A percentile compares a stretch with the other conserved stretches of the same genome.
Evolutionary conservation across 2,888 invertebrate genomes (phyloP).

Genomic region (Macrostomum cliftonense): DNA sequence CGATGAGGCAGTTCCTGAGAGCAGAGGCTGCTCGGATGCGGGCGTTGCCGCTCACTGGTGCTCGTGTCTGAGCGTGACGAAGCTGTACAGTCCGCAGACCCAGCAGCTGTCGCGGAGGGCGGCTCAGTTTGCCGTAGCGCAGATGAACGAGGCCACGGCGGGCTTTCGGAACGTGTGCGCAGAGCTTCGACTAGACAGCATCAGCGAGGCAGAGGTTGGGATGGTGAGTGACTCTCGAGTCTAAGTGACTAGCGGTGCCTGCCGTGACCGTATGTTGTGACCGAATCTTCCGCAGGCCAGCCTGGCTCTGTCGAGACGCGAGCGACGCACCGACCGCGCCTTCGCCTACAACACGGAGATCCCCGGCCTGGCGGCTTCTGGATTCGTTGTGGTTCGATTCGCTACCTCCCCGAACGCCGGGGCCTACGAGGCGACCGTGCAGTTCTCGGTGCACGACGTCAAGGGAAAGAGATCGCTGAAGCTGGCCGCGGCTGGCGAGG

Average conservation of each 20-base stretch:
- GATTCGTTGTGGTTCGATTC: constrained; percentile 54
- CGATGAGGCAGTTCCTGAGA: constrained; percentile 41
- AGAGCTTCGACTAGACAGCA: constrained; percentile 40
- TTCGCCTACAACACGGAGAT: too few relatives aligned
- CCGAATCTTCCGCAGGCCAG: too few relatives aligned
- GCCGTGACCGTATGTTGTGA: too few relatives aligned
- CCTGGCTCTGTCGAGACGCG: too few relatives aligned
- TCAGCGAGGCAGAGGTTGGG: constrained; percentile 47
- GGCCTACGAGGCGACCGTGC: constrained; percentile 44
- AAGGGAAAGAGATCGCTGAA: too few relatives aligned
- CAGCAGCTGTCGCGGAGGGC: constrained; percentile 36
- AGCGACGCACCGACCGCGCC: too few relatives aligned
- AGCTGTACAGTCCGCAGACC: too few relatives aligned
- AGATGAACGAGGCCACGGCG: constrained; percentile 47
- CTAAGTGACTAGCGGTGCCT: too few relatives aligned
- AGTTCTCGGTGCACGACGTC: constrained; percentile 58
- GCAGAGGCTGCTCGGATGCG: constrained; percentile 64
- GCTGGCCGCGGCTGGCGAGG: constrained; percentile 58
- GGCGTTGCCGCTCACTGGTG: constrained; percentile 89
- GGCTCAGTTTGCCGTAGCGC: constrained; percentile 37
- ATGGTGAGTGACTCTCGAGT: too few relatives aligned
- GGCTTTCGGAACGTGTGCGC: constrained; percentile 31
- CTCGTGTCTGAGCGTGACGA: constrained; percentile 51
- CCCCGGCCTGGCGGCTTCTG: too few relatives aligned
- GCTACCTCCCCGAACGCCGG: constrained; percentile 54